Evolutionary conservation across 2,888 invertebrate genomes (phyloP).

Genomic region (Lissonota sp.): DNA sequence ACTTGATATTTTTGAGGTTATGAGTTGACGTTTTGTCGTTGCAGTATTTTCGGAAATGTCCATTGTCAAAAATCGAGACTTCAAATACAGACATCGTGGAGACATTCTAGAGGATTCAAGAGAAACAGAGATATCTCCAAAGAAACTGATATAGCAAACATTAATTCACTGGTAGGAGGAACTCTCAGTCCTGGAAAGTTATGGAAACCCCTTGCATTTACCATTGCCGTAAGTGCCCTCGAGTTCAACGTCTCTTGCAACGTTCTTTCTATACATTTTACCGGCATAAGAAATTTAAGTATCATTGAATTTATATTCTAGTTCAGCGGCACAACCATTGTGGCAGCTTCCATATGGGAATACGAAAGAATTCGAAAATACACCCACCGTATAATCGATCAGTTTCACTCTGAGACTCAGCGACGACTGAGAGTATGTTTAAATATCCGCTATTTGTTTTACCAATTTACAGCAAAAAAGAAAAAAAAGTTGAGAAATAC

Average conservation of each 20-base stretch:
- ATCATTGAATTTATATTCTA: conserved; percentile 82
- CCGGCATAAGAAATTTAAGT: background rate
- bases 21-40: conserved; percentile 15
- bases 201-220: conserved; percentile 88
- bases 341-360: conserved; percentile 93
- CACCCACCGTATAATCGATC: conserved; percentile 72
- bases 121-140: conserved; percentile 63
- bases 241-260: background rate
- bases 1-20: background rate
- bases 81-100: conserved; percentile 66
- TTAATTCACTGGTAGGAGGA: conserved; percentile 80
- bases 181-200: conserved; percentile 84
- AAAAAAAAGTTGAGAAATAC: background rate
- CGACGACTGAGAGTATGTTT: conserved; percentile 69
- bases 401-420: conserved; percentile 61
- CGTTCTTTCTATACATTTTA: background rate
- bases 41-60: conserved; percentile 74
- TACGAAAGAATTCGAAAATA: conserved; percentile 88
- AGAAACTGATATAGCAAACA: conserved; percentile 50
- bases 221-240: conserved; percentile 86
- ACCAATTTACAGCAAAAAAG: conserved; percentile 43
- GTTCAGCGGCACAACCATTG: conserved; percentile 89
- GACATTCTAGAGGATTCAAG: conserved; percentile 71
- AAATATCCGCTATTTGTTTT: conserved; percentile 20
- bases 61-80: conserved; percentile 69